Percentiles rank a stretch among this genome's conserved stretches.
Conservation (phyloP, 1,140 invertebrate genomes). For the Temnothorax longispinosus region DNA sequence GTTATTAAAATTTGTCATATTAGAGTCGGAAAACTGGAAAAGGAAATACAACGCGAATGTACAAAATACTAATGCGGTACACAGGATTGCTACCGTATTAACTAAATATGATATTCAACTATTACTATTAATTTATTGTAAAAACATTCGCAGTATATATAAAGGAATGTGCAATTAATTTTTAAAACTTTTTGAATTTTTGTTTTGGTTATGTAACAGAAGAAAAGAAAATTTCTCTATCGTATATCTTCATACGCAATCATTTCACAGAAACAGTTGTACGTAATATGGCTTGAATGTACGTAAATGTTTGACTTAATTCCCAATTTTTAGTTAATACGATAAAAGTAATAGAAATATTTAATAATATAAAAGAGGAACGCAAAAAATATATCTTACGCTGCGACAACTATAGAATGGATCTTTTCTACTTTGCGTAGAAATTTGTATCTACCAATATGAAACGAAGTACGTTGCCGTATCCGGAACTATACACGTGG, state of each 20-base stretch:
- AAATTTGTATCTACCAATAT: slow-evolving; percentile 91
- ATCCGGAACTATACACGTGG: slow-evolving; percentile 88
- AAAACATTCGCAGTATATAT: not conserved
- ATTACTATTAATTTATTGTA: not conserved
- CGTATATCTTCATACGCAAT: not conserved
- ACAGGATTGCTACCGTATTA: not conserved
- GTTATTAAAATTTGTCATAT: not conserved
- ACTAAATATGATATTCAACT: not conserved
- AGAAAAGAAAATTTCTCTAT: not conserved
- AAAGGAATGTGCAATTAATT: not conserved
- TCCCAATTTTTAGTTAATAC: not conserved
- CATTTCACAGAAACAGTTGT: not conserved
- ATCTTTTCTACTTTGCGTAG: slow-evolving; percentile 78
- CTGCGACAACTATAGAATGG: not conserved
- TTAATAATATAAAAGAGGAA: not conserved
- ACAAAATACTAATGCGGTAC: not conserved
- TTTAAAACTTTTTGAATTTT: not conserved
- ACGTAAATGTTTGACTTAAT: not conserved
- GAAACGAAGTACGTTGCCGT: slow-evolving; percentile 88
- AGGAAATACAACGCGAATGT: not conserved
- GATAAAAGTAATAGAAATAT: not conserved
- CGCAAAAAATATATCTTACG: not conserved
- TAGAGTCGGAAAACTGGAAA: not conserved
- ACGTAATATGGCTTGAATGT: not conserved
- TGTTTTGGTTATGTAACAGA: not conserved